Evolutionary conservation across 2,113 vertebrate species (phyloP), one percentile per base, ranked within the genome.

Genomic region (Pluvialis apricaria): DNA sequence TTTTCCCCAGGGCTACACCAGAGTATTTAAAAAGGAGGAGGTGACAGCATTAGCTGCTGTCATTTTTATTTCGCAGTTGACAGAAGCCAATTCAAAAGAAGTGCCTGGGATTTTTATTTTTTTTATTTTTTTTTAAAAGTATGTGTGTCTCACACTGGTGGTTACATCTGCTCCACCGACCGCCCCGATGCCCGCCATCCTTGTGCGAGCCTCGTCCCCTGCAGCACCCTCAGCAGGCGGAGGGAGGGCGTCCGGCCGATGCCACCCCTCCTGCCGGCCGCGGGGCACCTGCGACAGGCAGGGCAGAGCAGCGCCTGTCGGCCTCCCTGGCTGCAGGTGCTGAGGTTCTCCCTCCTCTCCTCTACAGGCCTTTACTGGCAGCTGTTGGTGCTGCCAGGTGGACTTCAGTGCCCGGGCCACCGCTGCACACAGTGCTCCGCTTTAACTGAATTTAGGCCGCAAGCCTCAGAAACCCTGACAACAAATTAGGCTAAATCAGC

Each of bases 401-500:
- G 18, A 29, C 25, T 28, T 34, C 69, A 44, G 1, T 7, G 13
- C 44, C 5, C 47, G 28, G n/a, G 66, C 38, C 52, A 10, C 52
- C 65, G 45, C 76, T 55, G 55, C 68, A 45, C 52, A 9, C 62
- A 49, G 18, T 3, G 10, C 36, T 87, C 75, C 71, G 42, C 9
- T 72, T 78, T 93, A 92, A 94, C 52, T 68, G 47, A 75, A 85
- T 87, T 90, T 60, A 92, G 69, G 71, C 78, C 84, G 51, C 60
- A 78, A 60, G 64, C 65, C 61, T 60, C 78, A 91, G 91, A 77
- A 96, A 83, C 76, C 71, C 86, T 77, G 72, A 86, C 68, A 80
- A 70, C 80, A 86, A 86, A 94, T 92, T 15, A 86, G 44, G 40
- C 79, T 90, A 77, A 92, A 92, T 90, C 82, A 92, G 60, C 60